phyloP scores from a whole-genome alignment of 2,797 vertebrate genomes.

The Argentina silus region DNA sequence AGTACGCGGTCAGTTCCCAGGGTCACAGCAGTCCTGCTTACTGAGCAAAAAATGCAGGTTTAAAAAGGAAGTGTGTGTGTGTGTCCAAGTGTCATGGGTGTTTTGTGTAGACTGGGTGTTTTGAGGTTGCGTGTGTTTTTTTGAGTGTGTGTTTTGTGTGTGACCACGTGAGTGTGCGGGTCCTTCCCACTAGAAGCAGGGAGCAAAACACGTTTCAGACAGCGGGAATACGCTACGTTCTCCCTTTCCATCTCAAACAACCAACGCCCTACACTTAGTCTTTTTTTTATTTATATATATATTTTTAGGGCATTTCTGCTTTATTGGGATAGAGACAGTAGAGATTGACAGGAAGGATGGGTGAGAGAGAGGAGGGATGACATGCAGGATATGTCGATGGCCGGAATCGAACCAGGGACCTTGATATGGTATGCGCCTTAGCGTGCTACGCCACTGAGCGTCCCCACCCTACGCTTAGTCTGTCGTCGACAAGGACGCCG shows the following conservation, averaged over 20 bases:
- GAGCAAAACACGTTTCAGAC: slow-evolving; percentile 13
- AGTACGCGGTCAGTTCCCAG: slow-evolving; percentile 24
- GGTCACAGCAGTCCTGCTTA: slow-evolving; percentile 61
- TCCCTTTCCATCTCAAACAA: slow-evolving; percentile 36
- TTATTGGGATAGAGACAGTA: too few relatives aligned
- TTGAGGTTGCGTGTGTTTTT: slow-evolving; percentile 30
- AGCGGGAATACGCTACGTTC: not conserved
- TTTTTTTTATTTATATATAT: too few relatives aligned
- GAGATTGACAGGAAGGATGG: too few relatives aligned
- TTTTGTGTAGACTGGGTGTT: not conserved
- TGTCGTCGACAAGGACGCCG: slow-evolving; percentile 3
- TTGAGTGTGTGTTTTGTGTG: slow-evolving; percentile 31
- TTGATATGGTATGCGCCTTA: too few relatives aligned
- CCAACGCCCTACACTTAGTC: too few relatives aligned
- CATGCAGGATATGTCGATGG: too few relatives aligned
- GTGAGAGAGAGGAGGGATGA: too few relatives aligned
- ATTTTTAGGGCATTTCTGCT: too few relatives aligned
- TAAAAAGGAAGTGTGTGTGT: slow-evolving; percentile 49
- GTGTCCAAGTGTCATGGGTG: not conserved
- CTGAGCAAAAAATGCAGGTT: slow-evolving; percentile 44
- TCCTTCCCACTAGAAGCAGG: slow-evolving; percentile 19
- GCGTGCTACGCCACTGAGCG: too few relatives aligned
- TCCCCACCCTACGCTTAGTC: slow-evolving; percentile 14
- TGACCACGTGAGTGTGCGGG: not conserved
- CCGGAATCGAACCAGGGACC: too few relatives aligned